A percentile compares a stretch with the other conserved stretches of the same genome.
phyloP scores from a whole-genome alignment of 1,140 invertebrate genomes.

The Calliopsis andreniformis region DNA sequence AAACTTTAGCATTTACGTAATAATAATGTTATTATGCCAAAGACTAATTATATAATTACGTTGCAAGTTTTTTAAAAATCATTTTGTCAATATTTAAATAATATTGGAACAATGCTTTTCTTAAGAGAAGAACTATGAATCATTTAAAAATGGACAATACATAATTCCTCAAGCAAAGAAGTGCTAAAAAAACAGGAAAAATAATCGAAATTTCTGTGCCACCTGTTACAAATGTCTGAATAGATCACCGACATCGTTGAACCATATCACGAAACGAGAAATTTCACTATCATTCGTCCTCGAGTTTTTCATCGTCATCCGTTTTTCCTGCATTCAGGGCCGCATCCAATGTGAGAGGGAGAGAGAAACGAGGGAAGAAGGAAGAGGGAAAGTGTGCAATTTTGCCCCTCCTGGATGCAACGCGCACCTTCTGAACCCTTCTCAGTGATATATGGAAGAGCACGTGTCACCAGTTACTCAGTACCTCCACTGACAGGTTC shows the following conservation, averaged over 20 bases:
- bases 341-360: neutral
- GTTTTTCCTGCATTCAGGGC: slow-evolving; percentile 27
- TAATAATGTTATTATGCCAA: too few relatives aligned
- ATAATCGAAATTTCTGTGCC: neutral
- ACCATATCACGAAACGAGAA: neutral
- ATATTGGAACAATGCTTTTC: too few relatives aligned
- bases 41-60: too few relatives aligned
- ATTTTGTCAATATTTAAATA: too few relatives aligned
- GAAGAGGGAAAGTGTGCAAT: slow-evolving; percentile 27
- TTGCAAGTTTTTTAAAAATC: too few relatives aligned
- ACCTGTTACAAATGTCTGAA: neutral
- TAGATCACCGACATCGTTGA: neutral
- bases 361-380: neutral
- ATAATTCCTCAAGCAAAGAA: too few relatives aligned
- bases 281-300: slow-evolving; percentile 20
- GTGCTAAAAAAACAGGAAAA: neutral
- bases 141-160: too few relatives aligned
- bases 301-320: slow-evolving; percentile 7
- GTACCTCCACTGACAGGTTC: neutral
- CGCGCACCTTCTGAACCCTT: neutral
- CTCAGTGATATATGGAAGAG: slow-evolving; percentile 35
- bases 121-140: too few relatives aligned
- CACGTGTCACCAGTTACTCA: slow-evolving; percentile 25
- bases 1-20: too few relatives aligned
- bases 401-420: slow-evolving; percentile 15